A percentile compares a stretch with the other conserved stretches of the same genome.
Conservation (phyloP, 2,888 invertebrate genomes). For the Idaea dimidiata region DNA sequence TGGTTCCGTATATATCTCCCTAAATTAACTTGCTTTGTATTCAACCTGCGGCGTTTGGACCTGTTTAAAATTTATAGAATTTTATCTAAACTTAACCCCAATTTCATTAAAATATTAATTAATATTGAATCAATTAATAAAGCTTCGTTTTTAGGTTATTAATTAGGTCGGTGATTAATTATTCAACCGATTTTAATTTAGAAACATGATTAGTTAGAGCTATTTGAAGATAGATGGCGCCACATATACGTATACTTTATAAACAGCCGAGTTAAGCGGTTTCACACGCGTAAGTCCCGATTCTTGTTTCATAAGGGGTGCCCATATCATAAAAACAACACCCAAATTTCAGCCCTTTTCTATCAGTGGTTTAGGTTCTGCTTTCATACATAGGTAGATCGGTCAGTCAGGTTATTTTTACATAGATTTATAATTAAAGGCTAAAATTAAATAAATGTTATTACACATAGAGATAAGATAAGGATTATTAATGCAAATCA, state of each 20-base stretch:
- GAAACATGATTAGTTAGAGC: background rate
- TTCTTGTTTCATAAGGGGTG: too few species aligned
- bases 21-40: conserved; percentile 1
- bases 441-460: too few species aligned
- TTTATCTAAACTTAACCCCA: conserved; percentile 4
- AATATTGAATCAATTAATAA: background rate
- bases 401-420: too few species aligned
- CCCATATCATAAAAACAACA: too few species aligned
- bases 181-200: background rate
- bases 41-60: background rate
- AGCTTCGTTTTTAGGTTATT: background rate
- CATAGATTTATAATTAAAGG: too few species aligned
- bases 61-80: background rate
- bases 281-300: conserved; percentile 4
- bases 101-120: background rate
- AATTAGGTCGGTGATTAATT: background rate
- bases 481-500: too few species aligned
- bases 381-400: too few species aligned
- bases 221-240: too few species aligned
- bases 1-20: background rate
- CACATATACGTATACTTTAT: too few species aligned
- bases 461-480: too few species aligned
- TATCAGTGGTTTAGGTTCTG: too few species aligned
- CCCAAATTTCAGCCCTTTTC: too few species aligned
- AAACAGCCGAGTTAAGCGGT: conserved; percentile 5